Conservation (phyloP, 2,113 vertebrate genomes). For the Phrynosoma blainvillii region DNA sequence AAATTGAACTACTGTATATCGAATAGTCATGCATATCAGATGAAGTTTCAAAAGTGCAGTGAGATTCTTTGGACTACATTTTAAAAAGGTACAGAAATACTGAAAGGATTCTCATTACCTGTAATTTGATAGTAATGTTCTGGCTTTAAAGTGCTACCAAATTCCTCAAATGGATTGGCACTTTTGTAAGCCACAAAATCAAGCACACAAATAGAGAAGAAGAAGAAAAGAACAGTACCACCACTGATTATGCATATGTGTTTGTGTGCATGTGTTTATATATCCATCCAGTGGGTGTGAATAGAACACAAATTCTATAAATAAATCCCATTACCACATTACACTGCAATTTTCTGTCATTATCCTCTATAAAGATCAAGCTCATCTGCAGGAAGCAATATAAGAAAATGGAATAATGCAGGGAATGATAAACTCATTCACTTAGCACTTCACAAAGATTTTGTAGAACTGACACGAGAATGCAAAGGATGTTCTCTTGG, state of each 20-base stretch:
- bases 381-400: constrained; percentile 57
- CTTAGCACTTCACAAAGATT: neutral
- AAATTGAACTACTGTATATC: neutral
- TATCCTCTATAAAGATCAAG: constrained; percentile 65
- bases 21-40: neutral
- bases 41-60: neutral
- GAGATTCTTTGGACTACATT: neutral
- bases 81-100: neutral
- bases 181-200: constrained; percentile 60
- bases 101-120: constrained; percentile 55
- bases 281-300: constrained; percentile 53
- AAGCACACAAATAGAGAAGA: constrained; percentile 34
- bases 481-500: neutral
- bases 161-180: constrained; percentile 66
- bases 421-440: constrained; percentile 50
- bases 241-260: neutral
- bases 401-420: constrained; percentile 54
- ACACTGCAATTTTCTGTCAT: constrained; percentile 68
- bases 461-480: neutral
- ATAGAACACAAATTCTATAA: constrained; percentile 68
- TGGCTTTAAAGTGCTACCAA: constrained; percentile 59
- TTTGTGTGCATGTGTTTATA: constrained; percentile 15
- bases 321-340: constrained; percentile 70
- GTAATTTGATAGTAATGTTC: constrained; percentile 26
- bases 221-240: neutral